Conservation (phyloP, 2,113 vertebrate species). For the Prietella phreatophila region DNA sequence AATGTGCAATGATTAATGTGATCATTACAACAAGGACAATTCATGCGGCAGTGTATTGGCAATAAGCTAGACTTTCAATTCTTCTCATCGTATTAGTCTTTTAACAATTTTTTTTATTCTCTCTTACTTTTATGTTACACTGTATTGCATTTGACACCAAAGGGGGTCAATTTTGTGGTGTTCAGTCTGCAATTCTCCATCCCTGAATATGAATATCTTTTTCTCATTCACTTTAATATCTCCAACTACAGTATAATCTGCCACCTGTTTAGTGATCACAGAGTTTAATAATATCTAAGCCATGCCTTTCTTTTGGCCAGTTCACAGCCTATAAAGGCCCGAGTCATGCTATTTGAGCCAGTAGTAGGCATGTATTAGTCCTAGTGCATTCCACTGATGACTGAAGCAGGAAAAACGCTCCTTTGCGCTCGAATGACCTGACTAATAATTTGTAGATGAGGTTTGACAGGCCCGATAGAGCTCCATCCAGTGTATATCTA, state of each 20-base stretch:
- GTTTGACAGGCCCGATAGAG: constrained; percentile 53
- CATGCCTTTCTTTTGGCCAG: neutral
- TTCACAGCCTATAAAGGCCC: neutral
- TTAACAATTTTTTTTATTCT: no score
- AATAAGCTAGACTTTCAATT: neutral
- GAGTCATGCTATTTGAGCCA: constrained; percentile 28
- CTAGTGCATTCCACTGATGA: constrained; percentile 52
- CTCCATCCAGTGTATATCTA: constrained; percentile 46
- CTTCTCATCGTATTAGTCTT: neutral
- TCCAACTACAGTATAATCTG: neutral
- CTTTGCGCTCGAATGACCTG: constrained; percentile 52
- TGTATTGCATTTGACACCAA: neutral
- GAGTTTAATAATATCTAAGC: neutral
- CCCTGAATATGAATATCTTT: neutral
- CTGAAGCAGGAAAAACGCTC: constrained; percentile 45
- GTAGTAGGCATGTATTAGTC: constrained; percentile 46
- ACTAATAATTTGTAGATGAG: constrained; percentile 58
- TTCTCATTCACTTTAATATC: neutral
- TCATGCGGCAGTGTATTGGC: neutral
- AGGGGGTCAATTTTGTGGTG: no score
- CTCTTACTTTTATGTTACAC: neutral
- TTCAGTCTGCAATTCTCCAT: neutral
- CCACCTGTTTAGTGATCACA: neutral
- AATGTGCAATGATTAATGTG: neutral
- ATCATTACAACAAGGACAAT: neutral